Evolutionary conservation across 2,797 vertebrate species (phyloP).

Genomic region (Diglossa cyanea): DNA sequence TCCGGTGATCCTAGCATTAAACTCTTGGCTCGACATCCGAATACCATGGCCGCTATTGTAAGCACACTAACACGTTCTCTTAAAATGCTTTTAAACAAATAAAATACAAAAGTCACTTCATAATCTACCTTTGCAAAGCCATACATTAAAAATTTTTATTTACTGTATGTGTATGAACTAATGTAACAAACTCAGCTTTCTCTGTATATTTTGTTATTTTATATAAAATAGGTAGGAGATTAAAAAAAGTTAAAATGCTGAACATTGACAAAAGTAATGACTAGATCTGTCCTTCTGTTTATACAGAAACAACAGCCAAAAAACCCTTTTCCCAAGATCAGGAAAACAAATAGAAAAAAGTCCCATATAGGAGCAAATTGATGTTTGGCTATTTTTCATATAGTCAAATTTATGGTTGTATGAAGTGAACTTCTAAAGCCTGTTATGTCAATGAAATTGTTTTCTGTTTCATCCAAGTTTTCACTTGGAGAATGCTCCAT

Average conservation of each 20-base stretch:
- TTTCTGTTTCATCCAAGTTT: slow-evolving; percentile 66
- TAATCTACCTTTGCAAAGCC: slow-evolving; percentile 96
- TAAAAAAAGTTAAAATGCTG: slow-evolving; percentile 76
- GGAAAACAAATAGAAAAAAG: slow-evolving; percentile 59
- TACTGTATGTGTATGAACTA: slow-evolving; percentile 86
- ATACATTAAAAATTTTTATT: slow-evolving; percentile 87
- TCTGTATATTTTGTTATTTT: slow-evolving; percentile 96
- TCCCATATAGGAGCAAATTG: slow-evolving; percentile 66
- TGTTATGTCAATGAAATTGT: slow-evolving; percentile 70
- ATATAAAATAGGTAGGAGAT: slow-evolving; percentile 80
- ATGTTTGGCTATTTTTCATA: slow-evolving; percentile 75
- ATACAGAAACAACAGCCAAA: slow-evolving; percentile 59
- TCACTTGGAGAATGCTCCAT: slow-evolving; percentile 70
- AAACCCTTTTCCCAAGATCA: not conserved
- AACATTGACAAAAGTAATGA: slow-evolving; percentile 66
- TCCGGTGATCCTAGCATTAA: slow-evolving; percentile 85
- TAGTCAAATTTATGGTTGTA: slow-evolving; percentile 73
- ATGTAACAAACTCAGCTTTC: slow-evolving; percentile 85
- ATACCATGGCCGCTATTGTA: slow-evolving; percentile 90
- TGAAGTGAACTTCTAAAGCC: slow-evolving; percentile 71
- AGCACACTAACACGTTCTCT: slow-evolving; percentile 92
- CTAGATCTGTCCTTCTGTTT: slow-evolving; percentile 71
- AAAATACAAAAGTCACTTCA: slow-evolving; percentile 84
- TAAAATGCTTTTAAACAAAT: slow-evolving; percentile 88
- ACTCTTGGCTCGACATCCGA: slow-evolving; percentile 87